phyloP scores from a whole-genome alignment of 2,113 vertebrate genomes.

The Eupsittula cactorum region DNA sequence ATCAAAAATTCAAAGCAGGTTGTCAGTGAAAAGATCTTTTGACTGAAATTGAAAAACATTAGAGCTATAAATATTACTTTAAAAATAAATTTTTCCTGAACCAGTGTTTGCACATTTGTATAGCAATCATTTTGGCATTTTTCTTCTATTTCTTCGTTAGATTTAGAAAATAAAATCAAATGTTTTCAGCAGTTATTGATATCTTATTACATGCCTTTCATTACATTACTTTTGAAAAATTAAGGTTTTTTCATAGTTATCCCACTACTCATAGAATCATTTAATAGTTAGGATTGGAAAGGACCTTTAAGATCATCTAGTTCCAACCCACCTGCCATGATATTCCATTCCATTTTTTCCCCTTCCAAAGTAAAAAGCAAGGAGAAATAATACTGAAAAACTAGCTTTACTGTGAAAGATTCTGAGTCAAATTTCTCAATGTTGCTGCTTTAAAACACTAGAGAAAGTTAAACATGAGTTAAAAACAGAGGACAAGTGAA shows the following conservation, averaged over 20 bases:
- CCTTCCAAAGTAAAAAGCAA: not conserved
- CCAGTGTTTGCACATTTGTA: not conserved
- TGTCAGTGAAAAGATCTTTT: not conserved
- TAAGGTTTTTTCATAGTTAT: not conserved
- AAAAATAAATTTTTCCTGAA: not conserved
- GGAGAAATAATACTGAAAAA: not conserved
- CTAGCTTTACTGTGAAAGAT: not conserved
- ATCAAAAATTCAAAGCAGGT: not conserved
- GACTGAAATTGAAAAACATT: not conserved
- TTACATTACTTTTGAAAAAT: not conserved
- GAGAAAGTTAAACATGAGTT: not conserved
- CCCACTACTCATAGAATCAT: not conserved
- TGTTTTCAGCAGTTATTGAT: not conserved
- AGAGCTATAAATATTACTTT: not conserved
- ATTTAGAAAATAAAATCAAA: not conserved
- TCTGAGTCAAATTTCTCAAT: not conserved
- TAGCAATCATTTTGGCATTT: not conserved
- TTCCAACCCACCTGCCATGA: not conserved
- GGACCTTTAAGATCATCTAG: not conserved
- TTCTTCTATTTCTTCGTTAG: not conserved
- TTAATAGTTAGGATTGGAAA: not conserved
- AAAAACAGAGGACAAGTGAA: not conserved
- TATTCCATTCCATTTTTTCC: not conserved
- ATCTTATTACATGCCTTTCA: not conserved
- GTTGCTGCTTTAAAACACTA: not conserved